Evolutionary conservation across 2,888 invertebrate species (phyloP).

Genomic region (Eremobia ochroleuca): DNA sequence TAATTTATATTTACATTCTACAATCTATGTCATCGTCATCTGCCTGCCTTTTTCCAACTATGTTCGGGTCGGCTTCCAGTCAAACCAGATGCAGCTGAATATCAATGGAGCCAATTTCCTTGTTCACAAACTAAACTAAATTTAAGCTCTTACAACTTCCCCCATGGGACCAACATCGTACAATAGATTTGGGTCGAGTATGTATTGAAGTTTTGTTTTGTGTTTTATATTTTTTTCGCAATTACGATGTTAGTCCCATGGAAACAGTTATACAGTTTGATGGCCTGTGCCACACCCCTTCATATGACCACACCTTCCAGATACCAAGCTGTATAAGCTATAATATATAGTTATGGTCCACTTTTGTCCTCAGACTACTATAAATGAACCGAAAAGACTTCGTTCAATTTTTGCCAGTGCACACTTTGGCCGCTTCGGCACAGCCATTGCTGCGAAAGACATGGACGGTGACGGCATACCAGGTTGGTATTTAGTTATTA

Average conservation of each 20-base stretch:
- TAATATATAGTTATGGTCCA: neutral
- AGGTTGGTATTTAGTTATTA: conserved; percentile 37
- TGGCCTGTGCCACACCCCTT: neutral
- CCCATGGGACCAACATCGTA: too few relatives aligned
- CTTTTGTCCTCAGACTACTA: conserved; percentile 33
- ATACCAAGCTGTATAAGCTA: neutral
- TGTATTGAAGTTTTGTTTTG: too few relatives aligned
- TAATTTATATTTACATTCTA: neutral
- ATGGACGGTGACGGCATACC: conserved; percentile 57
- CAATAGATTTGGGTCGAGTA: too few relatives aligned
- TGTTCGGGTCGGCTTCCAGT: too few relatives aligned
- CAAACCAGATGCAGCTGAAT: neutral
- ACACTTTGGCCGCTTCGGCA: conserved; percentile 53
- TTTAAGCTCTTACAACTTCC: too few relatives aligned
- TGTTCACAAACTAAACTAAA: too few relatives aligned
- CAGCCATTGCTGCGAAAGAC: conserved; percentile 52
- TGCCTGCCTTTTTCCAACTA: neutral
- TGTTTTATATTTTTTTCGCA: too few relatives aligned
- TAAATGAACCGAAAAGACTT: conserved; percentile 24
- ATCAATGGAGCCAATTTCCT: too few relatives aligned
- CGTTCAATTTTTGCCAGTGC: conserved; percentile 46
- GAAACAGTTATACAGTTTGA: neutral
- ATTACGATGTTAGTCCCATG: too few relatives aligned
- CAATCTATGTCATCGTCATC: neutral
- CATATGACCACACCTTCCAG: neutral